A percentile compares a stretch with the other conserved stretches of the same genome.
These are phyloP conservation scores for Cottus gobio DNA, from an alignment of 2,113 vertebrate species.

Conservation along the genomic window DNA sequence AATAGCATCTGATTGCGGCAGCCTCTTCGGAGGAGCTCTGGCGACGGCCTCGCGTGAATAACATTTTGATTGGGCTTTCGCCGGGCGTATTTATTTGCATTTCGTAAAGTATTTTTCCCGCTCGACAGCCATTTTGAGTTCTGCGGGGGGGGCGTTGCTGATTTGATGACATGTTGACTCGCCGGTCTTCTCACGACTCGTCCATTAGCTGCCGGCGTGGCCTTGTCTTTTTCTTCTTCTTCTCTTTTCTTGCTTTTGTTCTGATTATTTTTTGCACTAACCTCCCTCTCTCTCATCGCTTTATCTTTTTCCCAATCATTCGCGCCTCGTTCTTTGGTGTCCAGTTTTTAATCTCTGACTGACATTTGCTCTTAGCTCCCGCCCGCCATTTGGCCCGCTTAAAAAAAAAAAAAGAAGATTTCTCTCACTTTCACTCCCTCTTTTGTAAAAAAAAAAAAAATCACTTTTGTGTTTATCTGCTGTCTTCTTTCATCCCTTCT, in stretches of 20 bases:
- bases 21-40: constrained; percentile 1
- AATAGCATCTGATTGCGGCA: constrained; percentile 70
- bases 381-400: constrained; percentile 3
- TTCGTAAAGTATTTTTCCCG: constrained; percentile 53
- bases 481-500: constrained; percentile 23
- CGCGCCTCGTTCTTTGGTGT: constrained; percentile 8
- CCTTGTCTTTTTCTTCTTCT: not conserved
- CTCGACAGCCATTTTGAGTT: constrained; percentile 38
- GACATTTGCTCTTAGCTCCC: constrained; percentile 31
- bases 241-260: not conserved
- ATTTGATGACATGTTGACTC: constrained; percentile 56
- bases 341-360: constrained; percentile 43
- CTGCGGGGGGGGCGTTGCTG: constrained; percentile 23
- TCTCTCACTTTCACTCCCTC: constrained; percentile 24
- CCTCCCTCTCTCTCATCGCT: not conserved
- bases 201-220: constrained; percentile 39
- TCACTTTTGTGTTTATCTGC: constrained; percentile 57
- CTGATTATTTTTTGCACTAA: constrained; percentile 4
- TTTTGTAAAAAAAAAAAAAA: constrained; percentile 27
- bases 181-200: constrained; percentile 25
- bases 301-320: not conserved
- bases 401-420: constrained; percentile 2
- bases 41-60: constrained; percentile 53
- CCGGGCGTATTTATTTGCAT: constrained; percentile 53
- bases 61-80: constrained; percentile 59